Evolutionary conservation across 2,113 vertebrate genomes (phyloP).

Genomic region (Varanus salvator): DNA sequence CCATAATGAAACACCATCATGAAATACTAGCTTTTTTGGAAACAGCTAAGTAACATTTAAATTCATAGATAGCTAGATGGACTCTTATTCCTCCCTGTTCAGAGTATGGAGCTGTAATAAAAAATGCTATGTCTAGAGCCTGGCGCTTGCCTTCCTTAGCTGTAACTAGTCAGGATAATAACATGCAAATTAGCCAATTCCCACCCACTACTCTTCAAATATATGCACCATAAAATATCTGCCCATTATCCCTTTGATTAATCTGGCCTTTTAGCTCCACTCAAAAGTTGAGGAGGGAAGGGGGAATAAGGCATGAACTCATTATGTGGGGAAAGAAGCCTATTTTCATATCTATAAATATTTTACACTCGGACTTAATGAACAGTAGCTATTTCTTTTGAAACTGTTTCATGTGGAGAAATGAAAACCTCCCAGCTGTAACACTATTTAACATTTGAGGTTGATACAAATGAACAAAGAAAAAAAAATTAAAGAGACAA

Average conservation of each 20-base stretch:
- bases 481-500: background rate
- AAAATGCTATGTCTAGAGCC: background rate
- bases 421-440: background rate
- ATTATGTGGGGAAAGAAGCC: constrained; percentile 22
- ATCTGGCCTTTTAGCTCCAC: constrained; percentile 42
- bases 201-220: background rate
- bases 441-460: constrained; percentile 9
- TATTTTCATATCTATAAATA: constrained; percentile 27
- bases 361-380: constrained; percentile 32
- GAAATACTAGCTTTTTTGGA: background rate
- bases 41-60: background rate
- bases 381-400: constrained; percentile 25
- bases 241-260: constrained; percentile 9
- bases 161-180: background rate
- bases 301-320: background rate
- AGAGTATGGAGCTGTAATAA: background rate
- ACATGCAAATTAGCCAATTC: constrained; percentile 23
- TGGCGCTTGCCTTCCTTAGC: background rate
- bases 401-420: background rate
- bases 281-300: background rate
- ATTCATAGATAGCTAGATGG: background rate
- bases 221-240: constrained; percentile 31
- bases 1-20: background rate
- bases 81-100: background rate
- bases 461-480: background rate